These are phyloP conservation scores for Salvator merianae DNA, from an alignment of 2,113 vertebrate genomes.

Conservation along the genomic window DNA sequence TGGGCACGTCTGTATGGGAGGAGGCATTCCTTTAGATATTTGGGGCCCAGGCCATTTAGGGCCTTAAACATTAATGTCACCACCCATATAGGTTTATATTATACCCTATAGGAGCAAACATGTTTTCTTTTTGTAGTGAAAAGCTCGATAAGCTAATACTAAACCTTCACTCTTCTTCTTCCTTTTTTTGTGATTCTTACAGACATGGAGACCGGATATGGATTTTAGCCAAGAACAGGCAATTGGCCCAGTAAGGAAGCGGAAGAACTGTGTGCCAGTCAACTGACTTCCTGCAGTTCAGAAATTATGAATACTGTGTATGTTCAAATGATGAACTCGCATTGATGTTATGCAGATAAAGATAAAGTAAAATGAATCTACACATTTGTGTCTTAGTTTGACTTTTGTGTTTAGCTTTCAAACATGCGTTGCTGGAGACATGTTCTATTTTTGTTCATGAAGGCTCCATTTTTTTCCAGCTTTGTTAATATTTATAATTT, in stretches of 20 bases:
- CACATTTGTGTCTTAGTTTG: background rate
- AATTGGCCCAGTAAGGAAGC: conserved; percentile 67
- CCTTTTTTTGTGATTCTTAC: conserved; percentile 68
- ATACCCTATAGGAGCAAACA: background rate
- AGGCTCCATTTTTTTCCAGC: background rate
- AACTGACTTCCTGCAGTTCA: conserved; percentile 37
- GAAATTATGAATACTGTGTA: conserved; percentile 37
- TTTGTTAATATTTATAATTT: background rate
- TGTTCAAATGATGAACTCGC: background rate
- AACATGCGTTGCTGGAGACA: no score
- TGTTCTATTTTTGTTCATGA: background rate
- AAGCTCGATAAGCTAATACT: background rate
- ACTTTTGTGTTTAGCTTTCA: no score
- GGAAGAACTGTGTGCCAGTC: conserved; percentile 73
- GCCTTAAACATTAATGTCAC: no score
- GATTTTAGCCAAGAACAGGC: conserved; percentile 65
- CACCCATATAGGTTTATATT: background rate
- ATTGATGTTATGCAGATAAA: background rate
- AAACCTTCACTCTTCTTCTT: background rate
- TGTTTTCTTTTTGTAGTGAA: background rate
- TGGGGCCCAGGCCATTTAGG: no score
- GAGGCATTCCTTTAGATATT: no score
- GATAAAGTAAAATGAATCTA: background rate
- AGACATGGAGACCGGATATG: conserved; percentile 66
- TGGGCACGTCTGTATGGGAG: no score